phyloP scores from a whole-genome alignment of 1,140 invertebrate genomes.

The Andricus grossulariae region DNA sequence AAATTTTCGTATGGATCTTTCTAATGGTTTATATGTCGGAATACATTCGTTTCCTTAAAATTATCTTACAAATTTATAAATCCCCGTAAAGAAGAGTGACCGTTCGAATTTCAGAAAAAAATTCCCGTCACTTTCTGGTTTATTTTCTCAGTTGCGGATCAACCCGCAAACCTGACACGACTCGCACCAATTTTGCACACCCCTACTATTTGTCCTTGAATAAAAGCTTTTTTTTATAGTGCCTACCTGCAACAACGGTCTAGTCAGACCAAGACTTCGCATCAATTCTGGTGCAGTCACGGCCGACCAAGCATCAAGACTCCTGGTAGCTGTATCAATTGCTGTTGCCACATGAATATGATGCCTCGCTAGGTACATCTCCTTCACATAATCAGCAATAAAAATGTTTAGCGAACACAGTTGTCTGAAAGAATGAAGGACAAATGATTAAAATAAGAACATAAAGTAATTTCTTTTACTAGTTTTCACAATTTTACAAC shows the following conservation, averaged over 20 bases:
- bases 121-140: too few relatives aligned
- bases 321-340: slow-evolving; percentile 83
- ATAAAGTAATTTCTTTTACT: slow-evolving; percentile 6
- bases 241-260: slow-evolving; percentile 83
- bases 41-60: too few relatives aligned
- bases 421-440: slow-evolving; percentile 70
- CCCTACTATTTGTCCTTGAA: too few relatives aligned
- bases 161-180: too few relatives aligned
- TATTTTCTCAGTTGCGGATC: too few relatives aligned
- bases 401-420: slow-evolving; percentile 84
- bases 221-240: neutral
- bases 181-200: too few relatives aligned
- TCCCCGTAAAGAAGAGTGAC: too few relatives aligned
- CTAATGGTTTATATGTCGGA: too few relatives aligned
- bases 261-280: slow-evolving; percentile 78
- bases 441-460: slow-evolving; percentile 3
- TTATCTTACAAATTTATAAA: too few relatives aligned
- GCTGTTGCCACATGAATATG: slow-evolving; percentile 78
- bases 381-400: slow-evolving; percentile 85
- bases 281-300: slow-evolving; percentile 82
- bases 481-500: slow-evolving; percentile 5
- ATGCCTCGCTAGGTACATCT: slow-evolving; percentile 81
- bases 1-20: too few relatives aligned
- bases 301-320: slow-evolving; percentile 84
- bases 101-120: too few relatives aligned